Conservation (phyloP, 2,113 vertebrate species). For the Puntigrus tetrazona region DNA sequence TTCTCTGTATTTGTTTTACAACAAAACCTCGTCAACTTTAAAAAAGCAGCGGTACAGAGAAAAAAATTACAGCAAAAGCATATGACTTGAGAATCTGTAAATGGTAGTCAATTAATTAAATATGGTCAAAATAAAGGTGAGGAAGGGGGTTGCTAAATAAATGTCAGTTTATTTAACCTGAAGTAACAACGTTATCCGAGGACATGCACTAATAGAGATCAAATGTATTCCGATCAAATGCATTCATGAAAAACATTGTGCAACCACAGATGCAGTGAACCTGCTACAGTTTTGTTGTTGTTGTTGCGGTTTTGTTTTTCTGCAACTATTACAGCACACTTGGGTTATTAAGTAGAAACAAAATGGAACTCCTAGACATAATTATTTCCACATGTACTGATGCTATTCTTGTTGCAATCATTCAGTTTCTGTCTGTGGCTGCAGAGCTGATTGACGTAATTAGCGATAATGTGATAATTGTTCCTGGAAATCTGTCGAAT, state of each 20-base stretch:
- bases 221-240: not conserved
- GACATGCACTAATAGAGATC: not conserved
- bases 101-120: not conserved
- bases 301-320: not conserved
- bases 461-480: slow-evolving; percentile 55
- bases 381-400: slow-evolving; percentile 23
- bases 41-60: no score
- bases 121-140: not conserved
- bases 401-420: slow-evolving; percentile 3
- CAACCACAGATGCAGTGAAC: not conserved
- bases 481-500: slow-evolving; percentile 56
- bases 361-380: slow-evolving; percentile 6
- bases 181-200: not conserved
- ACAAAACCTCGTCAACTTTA: not conserved
- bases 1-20: not conserved
- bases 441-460: slow-evolving; percentile 42
- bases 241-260: not conserved
- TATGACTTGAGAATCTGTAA: not conserved
- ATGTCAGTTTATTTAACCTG: not conserved
- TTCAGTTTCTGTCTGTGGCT: not conserved
- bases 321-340: not conserved
- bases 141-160: not conserved
- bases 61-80: not conserved
- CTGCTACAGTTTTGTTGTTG: not conserved
- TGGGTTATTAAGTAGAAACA: not conserved